A percentile compares a stretch with the other conserved stretches of the same genome.
phyloP scores from a whole-genome alignment of 2,888 invertebrate species.

The Rhagium mordax region DNA sequence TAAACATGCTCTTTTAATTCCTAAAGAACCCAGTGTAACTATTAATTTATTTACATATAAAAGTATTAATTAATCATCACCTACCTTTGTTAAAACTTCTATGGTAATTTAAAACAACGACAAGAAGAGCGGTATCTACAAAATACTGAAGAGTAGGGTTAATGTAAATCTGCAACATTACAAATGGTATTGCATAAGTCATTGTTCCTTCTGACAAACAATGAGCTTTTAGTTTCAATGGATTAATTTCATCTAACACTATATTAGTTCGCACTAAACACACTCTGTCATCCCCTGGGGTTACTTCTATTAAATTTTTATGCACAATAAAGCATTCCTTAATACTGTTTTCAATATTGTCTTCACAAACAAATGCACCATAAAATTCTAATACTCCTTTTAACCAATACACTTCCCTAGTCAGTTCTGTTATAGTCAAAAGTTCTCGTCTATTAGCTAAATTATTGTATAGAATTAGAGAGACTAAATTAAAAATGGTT shows the following conservation, averaged over 20 bases:
- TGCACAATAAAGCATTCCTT: conserved; percentile 76
- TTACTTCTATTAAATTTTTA: conserved; percentile 70
- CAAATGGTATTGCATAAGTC: conserved; percentile 78
- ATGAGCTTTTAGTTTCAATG: conserved; percentile 77
- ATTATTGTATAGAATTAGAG: conserved; percentile 75
- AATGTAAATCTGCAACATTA: conserved; percentile 83
- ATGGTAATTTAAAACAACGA: conserved; percentile 66
- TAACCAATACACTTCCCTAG: conserved; percentile 73
- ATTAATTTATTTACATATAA: no score
- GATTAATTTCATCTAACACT: conserved; percentile 69
- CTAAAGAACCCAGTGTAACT: no score
- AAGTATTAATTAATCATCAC: conserved; percentile 1
- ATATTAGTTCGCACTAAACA: conserved; percentile 68
- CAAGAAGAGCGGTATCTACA: conserved; percentile 76
- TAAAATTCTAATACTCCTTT: conserved; percentile 68
- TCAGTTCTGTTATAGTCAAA: conserved; percentile 70
- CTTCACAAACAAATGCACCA: conserved; percentile 66
- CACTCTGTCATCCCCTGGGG: conserved; percentile 59
- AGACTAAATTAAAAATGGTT: conserved; percentile 82
- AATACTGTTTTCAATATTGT: conserved; percentile 70
- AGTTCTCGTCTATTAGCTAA: conserved; percentile 68
- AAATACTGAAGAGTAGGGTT: conserved; percentile 83
- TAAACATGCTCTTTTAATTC: no score
- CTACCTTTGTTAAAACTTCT: conserved; percentile 64
- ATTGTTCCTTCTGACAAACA: conserved; percentile 78